phyloP scores from a whole-genome alignment of 2,888 invertebrate genomes.

The Oscheius sp. region DNA sequence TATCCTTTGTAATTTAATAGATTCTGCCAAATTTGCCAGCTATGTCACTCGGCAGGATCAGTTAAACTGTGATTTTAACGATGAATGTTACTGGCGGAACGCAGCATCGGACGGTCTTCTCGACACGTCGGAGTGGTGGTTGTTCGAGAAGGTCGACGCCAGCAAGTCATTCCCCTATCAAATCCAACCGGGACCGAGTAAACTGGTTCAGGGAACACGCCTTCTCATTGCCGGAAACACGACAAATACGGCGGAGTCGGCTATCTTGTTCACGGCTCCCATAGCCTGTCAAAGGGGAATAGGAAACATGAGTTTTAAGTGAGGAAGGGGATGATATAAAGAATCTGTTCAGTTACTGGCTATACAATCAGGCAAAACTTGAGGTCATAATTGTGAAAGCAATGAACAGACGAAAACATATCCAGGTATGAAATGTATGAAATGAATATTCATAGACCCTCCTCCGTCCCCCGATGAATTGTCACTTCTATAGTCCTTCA shows the following conservation, averaged over 20 bases:
- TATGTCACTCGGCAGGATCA: constrained; percentile 58
- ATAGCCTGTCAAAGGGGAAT: constrained; percentile 66
- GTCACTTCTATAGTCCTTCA: constrained; percentile 55
- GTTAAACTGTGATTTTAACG: constrained; percentile 61
- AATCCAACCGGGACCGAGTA: constrained; percentile 62
- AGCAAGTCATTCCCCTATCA: constrained; percentile 64
- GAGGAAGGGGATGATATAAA: background rate
- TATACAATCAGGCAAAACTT: constrained; percentile 66
- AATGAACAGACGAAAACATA: constrained; percentile 52
- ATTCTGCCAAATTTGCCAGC: constrained; percentile 45
- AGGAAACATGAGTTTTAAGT: constrained; percentile 63
- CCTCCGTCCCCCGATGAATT: constrained; percentile 58
- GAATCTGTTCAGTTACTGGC: constrained; percentile 64
- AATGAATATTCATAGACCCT: background rate
- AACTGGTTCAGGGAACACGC: constrained; percentile 48
- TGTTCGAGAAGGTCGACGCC: constrained; percentile 63
- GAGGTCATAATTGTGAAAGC: constrained; percentile 64
- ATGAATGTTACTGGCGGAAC: constrained; percentile 65
- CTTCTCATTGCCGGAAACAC: constrained; percentile 68
- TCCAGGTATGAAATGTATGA: constrained; percentile 48
- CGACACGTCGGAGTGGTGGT: constrained; percentile 68
- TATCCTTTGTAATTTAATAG: constrained; percentile 37
- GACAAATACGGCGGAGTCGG: constrained; percentile 58
- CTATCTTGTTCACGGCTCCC: constrained; percentile 66
- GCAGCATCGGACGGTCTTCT: constrained; percentile 60